Conservation (phyloP, 2,797 vertebrate species). For the Sparus aurata region DNA sequence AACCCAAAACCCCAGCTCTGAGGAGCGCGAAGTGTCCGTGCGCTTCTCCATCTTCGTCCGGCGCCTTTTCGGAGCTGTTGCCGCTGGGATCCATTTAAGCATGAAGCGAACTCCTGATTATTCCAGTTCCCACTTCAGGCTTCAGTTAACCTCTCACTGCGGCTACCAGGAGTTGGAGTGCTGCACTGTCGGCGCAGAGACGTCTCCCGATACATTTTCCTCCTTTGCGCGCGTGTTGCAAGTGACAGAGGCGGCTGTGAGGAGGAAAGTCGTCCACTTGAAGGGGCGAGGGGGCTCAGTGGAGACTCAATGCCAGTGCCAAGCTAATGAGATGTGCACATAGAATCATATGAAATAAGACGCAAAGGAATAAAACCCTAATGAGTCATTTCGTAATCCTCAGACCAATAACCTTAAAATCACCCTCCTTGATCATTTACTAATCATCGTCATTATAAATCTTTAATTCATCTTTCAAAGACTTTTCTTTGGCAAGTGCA, state of each 20-base stretch:
- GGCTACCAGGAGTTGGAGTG: background rate
- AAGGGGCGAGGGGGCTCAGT: background rate
- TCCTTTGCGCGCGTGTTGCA: conserved; percentile 11
- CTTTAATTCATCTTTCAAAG: background rate
- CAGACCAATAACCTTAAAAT: too few species aligned
- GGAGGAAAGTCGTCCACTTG: background rate
- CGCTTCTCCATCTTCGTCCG: conserved; percentile 2
- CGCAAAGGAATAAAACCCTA: background rate
- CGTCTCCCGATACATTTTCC: background rate
- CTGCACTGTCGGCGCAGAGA: background rate
- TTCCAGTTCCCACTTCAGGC: background rate
- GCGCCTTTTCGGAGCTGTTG: conserved; percentile 21
- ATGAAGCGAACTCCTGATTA: background rate
- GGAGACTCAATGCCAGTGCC: background rate
- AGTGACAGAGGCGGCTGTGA: background rate
- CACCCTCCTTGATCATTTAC: background rate
- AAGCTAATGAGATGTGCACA: background rate
- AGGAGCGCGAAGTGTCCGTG: conserved; percentile 64
- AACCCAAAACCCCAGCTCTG: conserved; percentile 87
- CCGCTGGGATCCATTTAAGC: conserved; percentile 46
- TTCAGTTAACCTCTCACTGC: background rate
- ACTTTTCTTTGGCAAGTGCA: background rate
- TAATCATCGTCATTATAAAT: background rate
- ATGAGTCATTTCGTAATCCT: background rate
- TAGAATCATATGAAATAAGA: background rate